A percentile compares a stretch with the other conserved stretches of the same genome.
Conservation (phyloP, 2,113 vertebrate genomes). For the Pyrgilauda ruficollis region DNA sequence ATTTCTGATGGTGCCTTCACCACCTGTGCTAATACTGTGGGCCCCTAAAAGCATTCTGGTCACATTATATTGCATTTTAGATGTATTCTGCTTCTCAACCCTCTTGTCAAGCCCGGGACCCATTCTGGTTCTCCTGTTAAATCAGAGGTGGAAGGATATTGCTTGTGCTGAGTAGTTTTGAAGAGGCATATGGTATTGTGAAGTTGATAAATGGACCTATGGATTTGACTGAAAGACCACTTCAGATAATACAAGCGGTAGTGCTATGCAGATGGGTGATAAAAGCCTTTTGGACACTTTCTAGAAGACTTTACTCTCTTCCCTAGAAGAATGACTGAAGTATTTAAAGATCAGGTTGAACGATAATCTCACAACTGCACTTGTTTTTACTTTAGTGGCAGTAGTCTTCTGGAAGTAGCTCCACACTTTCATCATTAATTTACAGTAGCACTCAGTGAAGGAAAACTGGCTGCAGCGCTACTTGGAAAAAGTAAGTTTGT, state of each 20-base stretch:
- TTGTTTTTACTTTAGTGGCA: background rate
- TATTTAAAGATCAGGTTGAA: background rate
- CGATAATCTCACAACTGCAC: background rate
- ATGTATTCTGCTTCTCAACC: background rate
- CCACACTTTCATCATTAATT: background rate
- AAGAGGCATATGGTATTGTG: background rate
- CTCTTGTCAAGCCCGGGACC: background rate
- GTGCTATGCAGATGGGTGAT: background rate
- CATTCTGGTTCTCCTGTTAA: background rate
- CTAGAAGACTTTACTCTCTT: background rate
- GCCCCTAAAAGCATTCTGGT: background rate
- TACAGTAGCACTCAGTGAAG: background rate
- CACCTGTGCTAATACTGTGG: background rate
- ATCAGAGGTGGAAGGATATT: background rate
- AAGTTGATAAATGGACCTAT: background rate
- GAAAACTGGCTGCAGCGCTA: background rate
- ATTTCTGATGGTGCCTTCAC: background rate
- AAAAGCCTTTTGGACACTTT: background rate
- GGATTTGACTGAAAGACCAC: background rate
- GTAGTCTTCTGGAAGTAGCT: background rate
- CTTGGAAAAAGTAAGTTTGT: background rate
- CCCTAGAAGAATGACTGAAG: background rate
- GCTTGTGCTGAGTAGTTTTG: background rate
- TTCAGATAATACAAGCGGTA: background rate
- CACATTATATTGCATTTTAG: background rate